Evolutionary conservation across 2,797 vertebrate genomes (phyloP).

Genomic region (Melanotaenia maccullochi): DNA sequence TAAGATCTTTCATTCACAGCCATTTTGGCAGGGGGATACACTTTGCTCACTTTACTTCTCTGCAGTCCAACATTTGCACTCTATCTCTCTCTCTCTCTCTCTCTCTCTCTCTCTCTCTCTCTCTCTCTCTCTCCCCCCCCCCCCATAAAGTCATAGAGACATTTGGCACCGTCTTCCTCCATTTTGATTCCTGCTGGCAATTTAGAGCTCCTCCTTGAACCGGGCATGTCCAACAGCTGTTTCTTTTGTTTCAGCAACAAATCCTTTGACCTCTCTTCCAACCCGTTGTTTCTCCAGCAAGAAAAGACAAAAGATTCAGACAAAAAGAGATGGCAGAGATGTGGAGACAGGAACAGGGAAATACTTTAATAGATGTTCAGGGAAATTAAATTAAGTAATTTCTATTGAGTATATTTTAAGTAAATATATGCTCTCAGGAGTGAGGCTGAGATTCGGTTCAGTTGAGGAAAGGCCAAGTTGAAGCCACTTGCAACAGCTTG

Average conservation of each 20-base stretch:
- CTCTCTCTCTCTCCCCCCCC: conserved; percentile 17
- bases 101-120: conserved; percentile 9
- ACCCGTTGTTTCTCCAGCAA: conserved; percentile 29
- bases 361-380: not conserved
- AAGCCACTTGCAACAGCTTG: not conserved
- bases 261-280: conserved; percentile 44
- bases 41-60: conserved; percentile 49
- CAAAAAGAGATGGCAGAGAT: conserved; percentile 10
- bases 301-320: conserved; percentile 17
- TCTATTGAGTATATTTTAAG: too few species aligned
- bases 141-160: conserved; percentile 15
- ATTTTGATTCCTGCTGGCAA: conserved; percentile 43
- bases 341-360: not conserved
- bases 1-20: conserved; percentile 34
- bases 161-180: conserved; percentile 42
- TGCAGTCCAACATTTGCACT: conserved; percentile 34
- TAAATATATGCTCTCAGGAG: too few species aligned
- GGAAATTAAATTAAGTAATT: too few species aligned
- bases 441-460: too few species aligned
- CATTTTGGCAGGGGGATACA: conserved; percentile 31
- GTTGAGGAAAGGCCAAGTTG: not conserved
- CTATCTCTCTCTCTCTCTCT: conserved; percentile 1
- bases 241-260: conserved; percentile 47
- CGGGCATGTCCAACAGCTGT: conserved; percentile 39
- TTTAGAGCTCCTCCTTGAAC: conserved; percentile 37